Conservation (phyloP, 53 echinoderm and acorn worm genomes). For the Paelopatides confundens region DNA sequence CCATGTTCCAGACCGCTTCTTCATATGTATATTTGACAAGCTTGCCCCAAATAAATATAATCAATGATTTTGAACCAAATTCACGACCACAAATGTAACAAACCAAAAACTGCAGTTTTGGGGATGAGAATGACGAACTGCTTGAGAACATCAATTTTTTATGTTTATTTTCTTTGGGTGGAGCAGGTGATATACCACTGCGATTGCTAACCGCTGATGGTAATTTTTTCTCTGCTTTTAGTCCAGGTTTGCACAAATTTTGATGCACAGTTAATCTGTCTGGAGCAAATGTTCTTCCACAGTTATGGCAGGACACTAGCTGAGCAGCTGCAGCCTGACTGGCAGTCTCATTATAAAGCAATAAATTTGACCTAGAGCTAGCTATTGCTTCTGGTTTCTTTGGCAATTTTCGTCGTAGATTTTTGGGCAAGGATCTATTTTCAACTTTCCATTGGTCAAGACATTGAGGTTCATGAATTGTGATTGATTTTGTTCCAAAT, state of each 20-base stretch:
- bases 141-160: not conserved
- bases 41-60: conserved; percentile 95
- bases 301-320: conserved; percentile 84
- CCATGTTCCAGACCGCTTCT: conserved; percentile 68
- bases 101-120: conserved; percentile 76
- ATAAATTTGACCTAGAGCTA: conserved; percentile 23
- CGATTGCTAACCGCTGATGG: not conserved
- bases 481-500: conserved; percentile 94
- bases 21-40: no score
- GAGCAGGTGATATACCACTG: not conserved
- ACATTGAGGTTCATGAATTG: conserved; percentile 98
- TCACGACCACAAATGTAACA: conserved; percentile 98
- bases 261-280: conserved; percentile 92
- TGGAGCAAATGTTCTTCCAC: conserved; percentile 92
- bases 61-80: conserved; percentile 89
- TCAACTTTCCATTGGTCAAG: conserved; percentile 91
- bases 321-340: conserved; percentile 78
- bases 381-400: conserved; percentile 67
- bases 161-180: not conserved
- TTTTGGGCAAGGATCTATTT: conserved; percentile 85
- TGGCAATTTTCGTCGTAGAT: conserved; percentile 75
- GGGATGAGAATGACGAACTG: conserved; percentile 19
- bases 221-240: not conserved
- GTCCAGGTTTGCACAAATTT: conserved; percentile 62
- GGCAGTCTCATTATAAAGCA: conserved; percentile 86